A percentile compares a stretch with the other conserved stretches of the same genome.
Evolutionary conservation across 2,888 invertebrate genomes (phyloP).

Genomic region (Andrena minutula): DNA sequence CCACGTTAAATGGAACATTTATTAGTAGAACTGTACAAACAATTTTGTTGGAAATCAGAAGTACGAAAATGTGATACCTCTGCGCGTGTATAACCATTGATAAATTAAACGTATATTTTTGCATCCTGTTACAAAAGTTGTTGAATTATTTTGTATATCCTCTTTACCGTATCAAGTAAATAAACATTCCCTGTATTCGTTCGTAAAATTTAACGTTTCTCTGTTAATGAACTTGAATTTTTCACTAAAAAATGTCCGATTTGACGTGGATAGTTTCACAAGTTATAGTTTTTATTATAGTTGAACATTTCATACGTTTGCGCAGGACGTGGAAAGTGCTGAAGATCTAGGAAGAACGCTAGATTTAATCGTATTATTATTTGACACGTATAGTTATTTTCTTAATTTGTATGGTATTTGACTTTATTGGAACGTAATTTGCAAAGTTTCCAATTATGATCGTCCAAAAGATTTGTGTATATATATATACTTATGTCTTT

Average conservation of each 20-base stretch:
- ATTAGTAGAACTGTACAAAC: no score
- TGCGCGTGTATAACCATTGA: no score
- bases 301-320: not conserved
- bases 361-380: not conserved
- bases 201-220: not conserved
- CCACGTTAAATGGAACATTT: no score
- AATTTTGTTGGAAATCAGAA: no score
- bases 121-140: not conserved
- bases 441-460: no score
- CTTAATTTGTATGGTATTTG: no score
- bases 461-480: no score
- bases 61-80: no score
- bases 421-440: no score
- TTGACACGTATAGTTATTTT: no score
- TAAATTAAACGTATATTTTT: slow-evolving; percentile 5
- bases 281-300: not conserved
- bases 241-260: not conserved
- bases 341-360: not conserved
- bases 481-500: no score
- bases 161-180: not conserved
- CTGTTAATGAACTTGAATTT: not conserved
- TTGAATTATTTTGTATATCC: not conserved
- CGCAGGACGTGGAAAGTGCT: not conserved
- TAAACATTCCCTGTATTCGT: not conserved
- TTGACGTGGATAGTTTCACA: not conserved